A percentile compares a stretch with the other conserved stretches of the same genome.
These are phyloP conservation scores for Pangasius mekongensis DNA, from an alignment of 2,797 vertebrate genomes.

Conservation along the genomic window DNA sequence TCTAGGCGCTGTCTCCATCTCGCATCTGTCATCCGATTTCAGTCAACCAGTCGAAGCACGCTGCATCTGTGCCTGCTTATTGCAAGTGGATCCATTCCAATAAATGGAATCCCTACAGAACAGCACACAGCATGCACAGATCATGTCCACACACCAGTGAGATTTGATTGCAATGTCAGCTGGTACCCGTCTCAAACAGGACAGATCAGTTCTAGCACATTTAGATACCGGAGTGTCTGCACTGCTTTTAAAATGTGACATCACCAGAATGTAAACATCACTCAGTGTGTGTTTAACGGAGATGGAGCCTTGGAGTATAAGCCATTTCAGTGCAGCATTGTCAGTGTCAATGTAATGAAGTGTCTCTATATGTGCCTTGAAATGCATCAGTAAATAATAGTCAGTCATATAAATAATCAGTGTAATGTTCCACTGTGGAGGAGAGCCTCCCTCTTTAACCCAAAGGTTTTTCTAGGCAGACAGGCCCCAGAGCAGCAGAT, in stretches of 20 bases:
- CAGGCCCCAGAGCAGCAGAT: constrained; percentile 59
- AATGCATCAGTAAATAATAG: not conserved
- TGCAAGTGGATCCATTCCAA: constrained; percentile 11
- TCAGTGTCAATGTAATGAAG: not conserved
- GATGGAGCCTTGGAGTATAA: not conserved
- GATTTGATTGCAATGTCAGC: constrained; percentile 22
- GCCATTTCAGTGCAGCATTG: not conserved
- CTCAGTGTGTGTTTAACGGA: not conserved
- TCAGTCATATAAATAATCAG: constrained; percentile 4
- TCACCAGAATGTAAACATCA: not conserved
- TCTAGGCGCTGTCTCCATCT: constrained; percentile 4
- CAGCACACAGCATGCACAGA: constrained; percentile 16
- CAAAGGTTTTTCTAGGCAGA: constrained; percentile 50
- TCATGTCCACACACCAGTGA: not conserved
- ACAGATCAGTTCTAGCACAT: constrained; percentile 1
- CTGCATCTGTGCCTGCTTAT: constrained; percentile 11
- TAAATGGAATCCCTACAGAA: constrained; percentile 11
- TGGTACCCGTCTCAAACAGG: not conserved
- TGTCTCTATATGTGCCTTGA: not conserved
- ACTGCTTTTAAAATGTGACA: not conserved
- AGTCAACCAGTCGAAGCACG: constrained; percentile 3
- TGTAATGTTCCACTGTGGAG: not conserved
- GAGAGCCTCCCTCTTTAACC: constrained; percentile 30
- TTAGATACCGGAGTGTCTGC: not conserved
- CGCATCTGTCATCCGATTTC: constrained; percentile 29